These are phyloP conservation scores for Chiroxiphia lanceolata DNA, from an alignment of 2,797 vertebrate species.

Conservation along the genomic window DNA sequence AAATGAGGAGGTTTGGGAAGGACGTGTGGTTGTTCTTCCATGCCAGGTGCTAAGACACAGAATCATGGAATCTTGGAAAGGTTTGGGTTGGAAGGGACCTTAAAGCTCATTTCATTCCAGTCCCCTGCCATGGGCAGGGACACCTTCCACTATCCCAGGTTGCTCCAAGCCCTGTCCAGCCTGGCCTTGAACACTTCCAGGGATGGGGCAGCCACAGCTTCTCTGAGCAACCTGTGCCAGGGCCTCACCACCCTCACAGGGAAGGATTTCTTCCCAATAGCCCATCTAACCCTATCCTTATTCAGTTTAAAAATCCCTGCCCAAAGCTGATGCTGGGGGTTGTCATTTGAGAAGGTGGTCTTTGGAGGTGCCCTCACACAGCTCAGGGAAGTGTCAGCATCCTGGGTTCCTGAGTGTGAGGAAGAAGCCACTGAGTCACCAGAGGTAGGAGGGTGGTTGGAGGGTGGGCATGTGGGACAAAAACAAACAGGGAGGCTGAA, in stretches of 20 bases:
- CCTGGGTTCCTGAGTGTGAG: background rate
- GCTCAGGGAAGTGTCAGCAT: accelerated
- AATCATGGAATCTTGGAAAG: background rate
- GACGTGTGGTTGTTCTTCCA: accelerated
- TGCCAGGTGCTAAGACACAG: accelerated
- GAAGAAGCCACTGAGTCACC: background rate
- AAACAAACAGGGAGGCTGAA: background rate
- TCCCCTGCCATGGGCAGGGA: background rate
- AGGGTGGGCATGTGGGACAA: background rate
- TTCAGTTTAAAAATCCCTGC: background rate
- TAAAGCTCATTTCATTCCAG: background rate
- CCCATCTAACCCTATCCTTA: background rate
- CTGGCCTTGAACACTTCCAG: background rate
- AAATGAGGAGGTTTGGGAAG: background rate
- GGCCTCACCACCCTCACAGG: background rate
- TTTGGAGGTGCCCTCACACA: background rate
- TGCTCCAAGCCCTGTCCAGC: background rate
- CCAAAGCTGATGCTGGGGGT: background rate
- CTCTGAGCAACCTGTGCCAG: background rate
- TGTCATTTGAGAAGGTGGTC: accelerated
- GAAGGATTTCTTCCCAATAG: background rate
- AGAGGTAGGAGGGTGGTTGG: too few species aligned
- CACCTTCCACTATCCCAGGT: background rate
- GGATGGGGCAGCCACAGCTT: background rate
- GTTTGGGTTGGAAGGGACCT: background rate